These are phyloP conservation scores for Halesus radiatus DNA, from an alignment of 1,140 invertebrate species.

Conservation along the genomic window DNA sequence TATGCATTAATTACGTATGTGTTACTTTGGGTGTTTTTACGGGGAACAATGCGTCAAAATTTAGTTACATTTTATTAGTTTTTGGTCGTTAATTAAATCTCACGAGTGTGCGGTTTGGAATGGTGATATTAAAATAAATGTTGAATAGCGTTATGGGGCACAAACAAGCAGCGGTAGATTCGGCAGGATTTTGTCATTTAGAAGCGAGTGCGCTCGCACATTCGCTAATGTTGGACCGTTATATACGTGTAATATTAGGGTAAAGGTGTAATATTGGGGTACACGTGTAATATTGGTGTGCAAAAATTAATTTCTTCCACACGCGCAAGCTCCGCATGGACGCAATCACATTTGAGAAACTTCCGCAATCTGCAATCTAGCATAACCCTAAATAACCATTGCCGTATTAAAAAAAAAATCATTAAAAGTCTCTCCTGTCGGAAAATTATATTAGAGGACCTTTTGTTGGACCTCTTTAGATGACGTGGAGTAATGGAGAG, in stretches of 20 bases:
- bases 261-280: neutral
- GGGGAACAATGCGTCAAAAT: neutral
- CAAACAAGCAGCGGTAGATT: slow-evolving; percentile 14
- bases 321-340: neutral
- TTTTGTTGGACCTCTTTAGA: no score
- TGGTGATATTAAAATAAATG: slow-evolving; percentile 31
- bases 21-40: neutral
- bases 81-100: no score
- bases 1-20: neutral
- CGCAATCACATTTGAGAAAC: slow-evolving; percentile 15
- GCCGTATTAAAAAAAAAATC: no score
- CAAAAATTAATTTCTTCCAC: slow-evolving; percentile 24
- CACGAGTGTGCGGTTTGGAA: slow-evolving; percentile 19
- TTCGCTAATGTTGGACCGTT: neutral
- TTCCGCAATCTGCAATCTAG: neutral
- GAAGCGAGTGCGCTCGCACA: neutral
- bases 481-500: no score
- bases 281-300: neutral
- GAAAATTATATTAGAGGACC: no score
- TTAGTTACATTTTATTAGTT: no score
- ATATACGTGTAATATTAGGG: no score
- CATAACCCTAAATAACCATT: neutral
- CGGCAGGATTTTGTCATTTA: slow-evolving; percentile 12
- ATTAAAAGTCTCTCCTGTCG: no score
- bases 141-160: slow-evolving; percentile 5